Base-by-base conservation (phyloP, 2,888 invertebrate genomes). In the Alviniconcha strummeri region DNA sequence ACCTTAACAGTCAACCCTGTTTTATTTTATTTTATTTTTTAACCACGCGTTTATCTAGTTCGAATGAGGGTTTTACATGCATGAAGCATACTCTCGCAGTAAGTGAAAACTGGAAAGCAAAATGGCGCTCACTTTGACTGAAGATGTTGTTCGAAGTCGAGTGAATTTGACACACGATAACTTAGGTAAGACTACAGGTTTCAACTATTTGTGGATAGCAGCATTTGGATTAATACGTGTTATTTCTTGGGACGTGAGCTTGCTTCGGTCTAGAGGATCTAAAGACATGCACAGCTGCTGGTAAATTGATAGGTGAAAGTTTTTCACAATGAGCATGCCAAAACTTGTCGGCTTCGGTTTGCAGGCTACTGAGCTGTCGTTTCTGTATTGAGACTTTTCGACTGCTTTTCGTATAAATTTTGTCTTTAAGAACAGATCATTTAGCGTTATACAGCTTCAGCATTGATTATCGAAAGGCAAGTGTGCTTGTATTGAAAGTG, bases 81-180 rank as follows among this genome's bases (percentile, higher is more conserved):
- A 52, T 9, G 13, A 8, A 8, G 13, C 36, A 7, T 5, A 60
- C 9, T 13, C 15, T 80, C 80, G 69, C 69, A 55, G 69, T 80
- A 80, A 80, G 67, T 56, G 5, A 9, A 55, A 54, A 55, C n/a
- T 19, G 11, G 9, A 69, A 74, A 52, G 52, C 83, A 90, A 89
- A 88, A 91, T 92, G 92, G 91, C 93, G 90, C 90, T 92, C 85
- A 90, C 90, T 83, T 90, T 93, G 82, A 89, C 92, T 80, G 92
- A 92, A 84, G 92, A 92, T 60, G 89, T 91, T 84, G 90, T 93
- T 82, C 89, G 93, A 71, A 91, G 90, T 84, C 90, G 92, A 84
- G 92, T 93, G 36, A 90, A 91, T 81, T 88, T 93, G 84, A 90
- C 91, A 80, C 92, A 92, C 85, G 92, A 92, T 83, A 92, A 92